A percentile compares a stretch with the other conserved stretches of the same genome.
Conservation (phyloP, 1,140 invertebrate genomes). For the Coelopa frigida region DNA sequence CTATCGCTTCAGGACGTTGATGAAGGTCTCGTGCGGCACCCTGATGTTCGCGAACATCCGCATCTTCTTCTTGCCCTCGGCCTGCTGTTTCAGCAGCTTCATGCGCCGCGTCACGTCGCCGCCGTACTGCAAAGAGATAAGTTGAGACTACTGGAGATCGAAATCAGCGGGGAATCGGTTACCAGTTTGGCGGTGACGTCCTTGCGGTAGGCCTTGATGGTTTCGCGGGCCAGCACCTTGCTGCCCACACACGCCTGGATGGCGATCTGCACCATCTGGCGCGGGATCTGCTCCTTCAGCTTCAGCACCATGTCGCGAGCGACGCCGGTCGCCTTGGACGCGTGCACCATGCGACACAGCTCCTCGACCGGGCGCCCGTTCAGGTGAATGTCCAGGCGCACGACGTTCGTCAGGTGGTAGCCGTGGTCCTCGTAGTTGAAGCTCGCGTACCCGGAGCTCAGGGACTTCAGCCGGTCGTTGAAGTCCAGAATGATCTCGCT, state of each 20-base stretch:
- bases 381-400: conserved; percentile 68
- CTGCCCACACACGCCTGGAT: conserved; percentile 80
- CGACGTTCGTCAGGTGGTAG: conserved; percentile 55
- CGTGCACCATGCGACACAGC: conserved; percentile 76
- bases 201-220: conserved; percentile 79
- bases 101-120: conserved; percentile 84
- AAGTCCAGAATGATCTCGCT: conserved; percentile 94
- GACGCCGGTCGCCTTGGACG: conserved; percentile 55
- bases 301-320: conserved; percentile 67
- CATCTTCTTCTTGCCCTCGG: conserved; percentile 90
- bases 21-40: conserved; percentile 88
- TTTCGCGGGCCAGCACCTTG: conserved; percentile 81
- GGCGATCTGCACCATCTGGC: conserved; percentile 77
- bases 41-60: conserved; percentile 83
- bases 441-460: conserved; percentile 90
- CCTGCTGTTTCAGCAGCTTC: conserved; percentile 83
- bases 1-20: conserved; percentile 79
- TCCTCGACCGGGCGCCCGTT: conserved; percentile 83
- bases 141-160: too few relatives aligned
- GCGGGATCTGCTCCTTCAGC: conserved; percentile 82
- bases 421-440: conserved; percentile 95
- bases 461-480: conserved; percentile 83
- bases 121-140: conserved; percentile 62
- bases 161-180: conserved; percentile 45
- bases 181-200: conserved; percentile 91